Evolutionary conservation across 23 tunicate genomes (phyloP), one percentile per base, ranked within the genome.

Genomic region (Trididemnum nubilum): DNA sequence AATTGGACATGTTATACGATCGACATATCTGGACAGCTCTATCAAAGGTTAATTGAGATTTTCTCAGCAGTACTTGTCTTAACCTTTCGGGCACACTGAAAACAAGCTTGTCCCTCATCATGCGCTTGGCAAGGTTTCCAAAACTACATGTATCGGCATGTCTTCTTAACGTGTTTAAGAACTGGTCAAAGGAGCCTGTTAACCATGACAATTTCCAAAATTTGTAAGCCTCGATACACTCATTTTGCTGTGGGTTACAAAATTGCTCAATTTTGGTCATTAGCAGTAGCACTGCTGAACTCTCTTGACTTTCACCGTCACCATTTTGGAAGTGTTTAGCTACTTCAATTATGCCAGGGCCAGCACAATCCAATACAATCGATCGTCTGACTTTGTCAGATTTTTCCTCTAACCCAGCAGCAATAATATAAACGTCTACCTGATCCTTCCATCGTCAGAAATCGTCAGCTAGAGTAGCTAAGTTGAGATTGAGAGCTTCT

Each of bases 341-440:
- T 25, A 30, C 76, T 24, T 23, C 39, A 30, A 70, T 70, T 5
- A 70, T 70, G 2, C 49, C 44, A 24, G 76, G 76, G 4, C 37
- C 76, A 70, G 76, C 76, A 70, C 76, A 70, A 70, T 70, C 15
- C 38, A 70, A n/a, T 7, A 70, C 30, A 70, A 70, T 32, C 5
- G 39, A 34, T 18, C 9, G 19, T 5, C 5, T 34, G 26, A 70
- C 49, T 25, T 70, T 70, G 23, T 32, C 49, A 70, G 44, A 19
- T 61, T 61, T 70, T 3, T 35, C 76, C 2, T 34, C 49, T 34
- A n/a, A 39, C 7, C 76, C 76, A 28, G 23, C 4, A 24, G 76
- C 76, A 34, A 32, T 12, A 7, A 70, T 7, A 70, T 70, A 70
- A 32, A 70, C 49, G 4, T 70, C 76, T 7, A 70, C 23, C 30